These are phyloP conservation scores for Tyrannus savana DNA, from an alignment of 2,113 vertebrate genomes.

Conservation along the genomic window DNA sequence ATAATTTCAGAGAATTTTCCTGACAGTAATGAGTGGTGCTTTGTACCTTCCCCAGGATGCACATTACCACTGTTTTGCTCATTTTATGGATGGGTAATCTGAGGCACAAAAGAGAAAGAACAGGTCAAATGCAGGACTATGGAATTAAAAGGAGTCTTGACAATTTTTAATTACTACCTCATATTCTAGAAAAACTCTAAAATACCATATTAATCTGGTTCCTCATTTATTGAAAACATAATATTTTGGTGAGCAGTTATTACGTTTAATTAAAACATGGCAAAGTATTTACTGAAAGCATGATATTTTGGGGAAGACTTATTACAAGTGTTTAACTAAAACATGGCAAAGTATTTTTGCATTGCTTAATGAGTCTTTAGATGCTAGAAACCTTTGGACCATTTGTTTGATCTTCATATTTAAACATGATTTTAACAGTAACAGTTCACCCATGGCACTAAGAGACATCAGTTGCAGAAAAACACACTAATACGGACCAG, in stretches of 20 bases:
- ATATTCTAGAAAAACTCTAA: neutral
- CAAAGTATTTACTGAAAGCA: too few species aligned
- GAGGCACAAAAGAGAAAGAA: neutral
- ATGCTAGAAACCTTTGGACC: slow-evolving; percentile 50
- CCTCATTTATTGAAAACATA: neutral
- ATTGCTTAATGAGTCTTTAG: slow-evolving; percentile 26
- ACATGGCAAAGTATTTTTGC: neutral
- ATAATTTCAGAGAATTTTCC: slow-evolving; percentile 41
- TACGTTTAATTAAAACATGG: too few species aligned
- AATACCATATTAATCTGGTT: neutral
- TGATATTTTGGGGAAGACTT: too few species aligned
- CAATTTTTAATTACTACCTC: neutral
- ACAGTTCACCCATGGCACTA: slow-evolving; percentile 67
- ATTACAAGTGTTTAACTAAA: too few species aligned
- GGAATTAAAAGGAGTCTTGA: neutral
- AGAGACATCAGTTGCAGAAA: slow-evolving; percentile 68
- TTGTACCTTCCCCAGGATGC: neutral
- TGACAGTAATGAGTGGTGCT: slow-evolving; percentile 6
- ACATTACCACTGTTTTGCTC: neutral
- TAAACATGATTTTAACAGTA: slow-evolving; percentile 71
- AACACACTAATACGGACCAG: slow-evolving; percentile 60
- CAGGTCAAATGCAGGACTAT: neutral
- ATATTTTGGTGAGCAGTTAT: too few species aligned
- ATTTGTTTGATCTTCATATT: slow-evolving; percentile 70
- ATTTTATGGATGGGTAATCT: slow-evolving; percentile 1